Evolutionary conservation across 1,140 invertebrate species (phyloP), one percentile per base, ranked within the genome.

Genomic region (Archegozetes longisetosus): DNA sequence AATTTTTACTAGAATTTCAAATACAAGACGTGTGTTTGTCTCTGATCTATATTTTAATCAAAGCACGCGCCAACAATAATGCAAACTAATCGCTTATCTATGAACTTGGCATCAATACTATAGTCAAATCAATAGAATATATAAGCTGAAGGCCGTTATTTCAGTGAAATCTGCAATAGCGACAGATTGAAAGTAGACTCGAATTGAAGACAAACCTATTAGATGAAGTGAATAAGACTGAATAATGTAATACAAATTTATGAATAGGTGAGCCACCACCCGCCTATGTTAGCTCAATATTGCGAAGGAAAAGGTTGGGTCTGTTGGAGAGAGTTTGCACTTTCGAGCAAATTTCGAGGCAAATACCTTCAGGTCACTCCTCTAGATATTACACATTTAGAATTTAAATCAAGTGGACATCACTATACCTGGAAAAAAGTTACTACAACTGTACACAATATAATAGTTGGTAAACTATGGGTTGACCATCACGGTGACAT

Each of bases 401-500:
- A 83, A 65, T 93, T 93, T 70, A 72, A 74, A 23, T 72, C 71
- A 52, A 78, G 70, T 26, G 74, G 76, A 14, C 83, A 92, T 74
- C 88, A 93, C 70, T 98, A 94, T 72, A 90, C 90, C 6, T 99
- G 95, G 92, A 78, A 88, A 60, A 98, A 98, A 69, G 90, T 98
- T 24, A 96, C 91, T 12, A 98, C 94, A 13, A 98, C 93, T 20
- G 89, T 97, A 23, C 94, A 98, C 75, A 99, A 99, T 74, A 98
- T 98, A 63, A 98, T 99, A 64, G 93, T 99, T 40, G 96, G 96
- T 55, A 93, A 92, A 75, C 78, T 99, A 61, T 99, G 96, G 96
- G 90, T 99, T 17, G 96, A 98, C 76, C 91, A 98, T 72, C 89
- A 95, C 70, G 96, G 95, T 29, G 94, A 98, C 70, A 97, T 96